Percentiles rank a stretch among this genome's conserved stretches.
These are phyloP conservation scores for Drosophila tripunctata DNA, from an alignment of 2,888 invertebrate species.

Conservation along the genomic window DNA sequence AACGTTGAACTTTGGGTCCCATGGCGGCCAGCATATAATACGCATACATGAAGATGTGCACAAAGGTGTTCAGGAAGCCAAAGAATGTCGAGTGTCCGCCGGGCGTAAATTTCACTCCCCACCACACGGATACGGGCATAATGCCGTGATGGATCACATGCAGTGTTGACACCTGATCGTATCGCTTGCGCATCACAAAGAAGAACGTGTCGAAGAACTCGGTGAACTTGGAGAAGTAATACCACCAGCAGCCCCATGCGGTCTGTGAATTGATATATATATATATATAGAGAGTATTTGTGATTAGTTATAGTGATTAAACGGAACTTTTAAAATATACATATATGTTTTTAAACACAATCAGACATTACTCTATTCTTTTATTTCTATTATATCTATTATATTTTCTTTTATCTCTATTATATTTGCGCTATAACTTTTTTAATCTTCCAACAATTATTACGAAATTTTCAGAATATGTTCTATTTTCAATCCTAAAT, in stretches of 20 bases:
- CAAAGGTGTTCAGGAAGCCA: conserved; percentile 96
- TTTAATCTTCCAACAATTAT: too few species aligned
- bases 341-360: too few species aligned
- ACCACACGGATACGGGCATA: conserved; percentile 97
- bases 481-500: too few species aligned
- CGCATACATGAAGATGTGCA: conserved; percentile 97
- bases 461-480: too few species aligned
- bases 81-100: conserved; percentile 98
- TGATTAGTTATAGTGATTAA: background rate
- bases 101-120: conserved; percentile 94
- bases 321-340: too few species aligned
- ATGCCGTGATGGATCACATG: conserved; percentile 98
- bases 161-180: conserved; percentile 94
- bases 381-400: too few species aligned
- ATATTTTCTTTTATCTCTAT: too few species aligned
- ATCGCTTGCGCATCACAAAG: conserved; percentile 97
- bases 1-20: conserved; percentile 93
- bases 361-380: too few species aligned
- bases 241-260: conserved; percentile 95
- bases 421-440: too few species aligned
- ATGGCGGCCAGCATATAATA: conserved; percentile 96
- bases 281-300: background rate
- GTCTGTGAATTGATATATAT: conserved; percentile 87
- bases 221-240: conserved; percentile 96
- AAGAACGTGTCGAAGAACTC: conserved; percentile 97